These are phyloP conservation scores for Phortica magna DNA, from an alignment of 2,888 invertebrate genomes.

Conservation along the genomic window DNA sequence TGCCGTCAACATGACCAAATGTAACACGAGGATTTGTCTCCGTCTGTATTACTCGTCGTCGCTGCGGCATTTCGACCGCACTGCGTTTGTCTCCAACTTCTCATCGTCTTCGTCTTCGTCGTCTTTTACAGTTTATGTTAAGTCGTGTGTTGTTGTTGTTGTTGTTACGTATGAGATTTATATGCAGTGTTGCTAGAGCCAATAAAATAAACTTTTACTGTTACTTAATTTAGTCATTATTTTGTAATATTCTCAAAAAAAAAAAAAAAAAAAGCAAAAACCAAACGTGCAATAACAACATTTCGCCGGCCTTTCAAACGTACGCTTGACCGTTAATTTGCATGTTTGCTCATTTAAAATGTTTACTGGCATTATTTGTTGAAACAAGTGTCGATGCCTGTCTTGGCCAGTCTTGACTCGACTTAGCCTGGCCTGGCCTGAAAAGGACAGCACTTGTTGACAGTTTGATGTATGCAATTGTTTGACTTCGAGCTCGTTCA, in stretches of 20 bases:
- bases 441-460: slow-evolving; percentile 28
- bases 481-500: slow-evolving; percentile 4
- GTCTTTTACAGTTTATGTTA: background rate
- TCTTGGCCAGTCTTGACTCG: no score
- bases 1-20: background rate
- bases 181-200: slow-evolving; percentile 49
- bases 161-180: slow-evolving; percentile 42
- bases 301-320: background rate
- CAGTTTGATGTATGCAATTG: slow-evolving; percentile 37
- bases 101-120: background rate
- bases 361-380: slow-evolving; percentile 37
- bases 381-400: slow-evolving; percentile 28
- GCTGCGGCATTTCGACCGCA: background rate
- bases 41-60: no score
- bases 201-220: slow-evolving; percentile 54
- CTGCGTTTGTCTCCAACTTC: slow-evolving; percentile 26
- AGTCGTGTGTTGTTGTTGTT: background rate
- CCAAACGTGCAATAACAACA: background rate
- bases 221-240: slow-evolving; percentile 58
- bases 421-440: background rate
- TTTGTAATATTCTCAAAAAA: slow-evolving; percentile 46
- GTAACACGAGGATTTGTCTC: background rate
- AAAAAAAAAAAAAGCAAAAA: no score
- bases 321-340: background rate
- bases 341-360: slow-evolving; percentile 22